These are phyloP conservation scores for Stegodyphus mimosarum DNA, from an alignment of 1,140 invertebrate species.

Conservation along the genomic window DNA sequence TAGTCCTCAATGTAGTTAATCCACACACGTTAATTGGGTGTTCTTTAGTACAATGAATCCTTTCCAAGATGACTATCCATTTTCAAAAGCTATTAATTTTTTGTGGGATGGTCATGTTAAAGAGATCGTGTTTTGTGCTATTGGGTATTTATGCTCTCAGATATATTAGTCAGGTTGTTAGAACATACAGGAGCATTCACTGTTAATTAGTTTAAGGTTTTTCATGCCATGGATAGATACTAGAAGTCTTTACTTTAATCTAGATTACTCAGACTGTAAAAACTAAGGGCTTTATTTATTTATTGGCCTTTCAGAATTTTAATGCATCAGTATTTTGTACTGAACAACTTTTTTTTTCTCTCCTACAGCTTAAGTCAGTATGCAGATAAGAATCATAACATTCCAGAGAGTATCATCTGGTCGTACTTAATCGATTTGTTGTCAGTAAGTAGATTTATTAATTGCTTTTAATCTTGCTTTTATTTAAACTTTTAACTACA, in stretches of 20 bases:
- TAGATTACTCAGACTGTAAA: too few relatives aligned
- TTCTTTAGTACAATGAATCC: not conserved
- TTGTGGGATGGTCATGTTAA: too few relatives aligned
- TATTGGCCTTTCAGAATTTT: too few relatives aligned
- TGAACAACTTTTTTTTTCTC: not conserved
- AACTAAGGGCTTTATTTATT: too few relatives aligned
- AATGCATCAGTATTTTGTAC: too few relatives aligned
- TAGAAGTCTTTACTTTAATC: too few relatives aligned
- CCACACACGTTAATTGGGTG: not conserved
- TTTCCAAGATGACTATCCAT: conserved; percentile 25
- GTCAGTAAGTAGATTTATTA: conserved; percentile 66
- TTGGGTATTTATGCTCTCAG: too few relatives aligned
- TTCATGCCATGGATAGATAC: too few relatives aligned
- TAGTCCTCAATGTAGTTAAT: not conserved
- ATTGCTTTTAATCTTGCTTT: conserved; percentile 45
- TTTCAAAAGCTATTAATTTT: not conserved
- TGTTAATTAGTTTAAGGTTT: too few relatives aligned
- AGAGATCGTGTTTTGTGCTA: too few relatives aligned
- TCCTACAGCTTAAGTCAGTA: conserved; percentile 68
- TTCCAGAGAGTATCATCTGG: conserved; percentile 71
- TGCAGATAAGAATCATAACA: conserved; percentile 69
- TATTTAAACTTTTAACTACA: conserved; percentile 16
- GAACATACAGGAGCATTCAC: too few relatives aligned
- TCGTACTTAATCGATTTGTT: conserved; percentile 72
- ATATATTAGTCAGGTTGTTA: too few relatives aligned